These are phyloP conservation scores for Dynastes tityus DNA, from an alignment of 2,888 invertebrate genomes.

Conservation along the genomic window DNA sequence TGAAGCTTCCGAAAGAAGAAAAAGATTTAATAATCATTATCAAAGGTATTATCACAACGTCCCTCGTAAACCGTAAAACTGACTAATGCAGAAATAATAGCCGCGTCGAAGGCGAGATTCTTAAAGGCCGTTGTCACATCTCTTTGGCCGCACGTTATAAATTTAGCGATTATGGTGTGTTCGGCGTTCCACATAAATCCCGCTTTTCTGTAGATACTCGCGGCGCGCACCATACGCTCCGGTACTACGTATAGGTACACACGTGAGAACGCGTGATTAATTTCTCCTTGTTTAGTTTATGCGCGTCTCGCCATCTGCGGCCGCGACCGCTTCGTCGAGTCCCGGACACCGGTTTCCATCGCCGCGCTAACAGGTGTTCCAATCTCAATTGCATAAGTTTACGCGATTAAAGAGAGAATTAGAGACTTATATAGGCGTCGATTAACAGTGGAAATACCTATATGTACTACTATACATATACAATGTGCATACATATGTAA, in stretches of 20 bases:
- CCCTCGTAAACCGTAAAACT: slow-evolving; percentile 3
- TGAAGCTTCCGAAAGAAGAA: too few relatives aligned
- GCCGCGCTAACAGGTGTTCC: slow-evolving; percentile 53
- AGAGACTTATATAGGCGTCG: slow-evolving; percentile 15
- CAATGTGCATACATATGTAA: too few relatives aligned
- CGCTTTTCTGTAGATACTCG: slow-evolving; percentile 49
- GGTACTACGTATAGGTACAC: not conserved
- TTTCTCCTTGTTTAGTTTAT: slow-evolving; percentile 54
- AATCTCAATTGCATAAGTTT: slow-evolving; percentile 55
- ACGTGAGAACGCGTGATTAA: slow-evolving; percentile 53
- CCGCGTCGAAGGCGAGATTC: slow-evolving; percentile 43
- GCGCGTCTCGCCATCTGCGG: slow-evolving; percentile 50
- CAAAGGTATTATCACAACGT: not conserved
- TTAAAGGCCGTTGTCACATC: slow-evolving; percentile 40
- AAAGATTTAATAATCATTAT: too few relatives aligned
- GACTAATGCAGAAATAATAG: slow-evolving; percentile 34
- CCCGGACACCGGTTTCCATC: slow-evolving; percentile 52
- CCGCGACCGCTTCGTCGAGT: not conserved
- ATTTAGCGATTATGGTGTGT: slow-evolving; percentile 44
- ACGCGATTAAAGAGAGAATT: slow-evolving; percentile 50
- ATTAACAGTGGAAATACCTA: not conserved
- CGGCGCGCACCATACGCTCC: not conserved
- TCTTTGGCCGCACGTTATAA: slow-evolving; percentile 28
- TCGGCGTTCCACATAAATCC: slow-evolving; percentile 53
- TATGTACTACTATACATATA: too few relatives aligned